Conservation (phyloP, 2,888 invertebrate genomes). For the Dorcus hopei region DNA sequence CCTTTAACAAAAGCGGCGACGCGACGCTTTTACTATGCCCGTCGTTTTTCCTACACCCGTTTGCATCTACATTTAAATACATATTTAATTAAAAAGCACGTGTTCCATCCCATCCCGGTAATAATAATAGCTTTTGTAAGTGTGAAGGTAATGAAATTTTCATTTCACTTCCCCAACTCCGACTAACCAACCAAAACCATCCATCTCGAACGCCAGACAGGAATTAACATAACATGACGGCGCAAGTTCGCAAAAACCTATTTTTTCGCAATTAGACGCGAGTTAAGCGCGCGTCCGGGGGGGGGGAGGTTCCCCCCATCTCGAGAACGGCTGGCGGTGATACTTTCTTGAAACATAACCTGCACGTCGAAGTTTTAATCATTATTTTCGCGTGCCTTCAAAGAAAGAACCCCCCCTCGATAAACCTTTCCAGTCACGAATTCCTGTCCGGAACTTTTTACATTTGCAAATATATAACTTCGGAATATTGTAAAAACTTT, state of each 20-base stretch:
- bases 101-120: no score
- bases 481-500: slow-evolving; percentile 32
- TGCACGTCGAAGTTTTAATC: slow-evolving; percentile 1
- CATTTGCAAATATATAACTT: slow-evolving; percentile 36
- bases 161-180: no score
- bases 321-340: background rate
- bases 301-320: background rate
- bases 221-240: background rate
- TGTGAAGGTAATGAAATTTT: no score
- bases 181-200: background rate
- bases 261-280: no score
- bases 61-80: no score
- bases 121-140: no score
- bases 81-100: no score
- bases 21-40: no score
- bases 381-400: slow-evolving; percentile 1
- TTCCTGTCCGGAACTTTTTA: slow-evolving; percentile 32
- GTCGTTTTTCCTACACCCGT: no score
- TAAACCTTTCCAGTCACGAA: slow-evolving; percentile 29
- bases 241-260: background rate
- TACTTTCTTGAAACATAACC: background rate
- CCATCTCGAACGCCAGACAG: background rate
- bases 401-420: background rate
- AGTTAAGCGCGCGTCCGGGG: no score
- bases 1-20: no score